Percentiles rank a stretch among this genome's conserved stretches.
phyloP scores from a whole-genome alignment of 37 sponge, comb jelly and placozoan genomes.

The Oopsacas minuta region DNA sequence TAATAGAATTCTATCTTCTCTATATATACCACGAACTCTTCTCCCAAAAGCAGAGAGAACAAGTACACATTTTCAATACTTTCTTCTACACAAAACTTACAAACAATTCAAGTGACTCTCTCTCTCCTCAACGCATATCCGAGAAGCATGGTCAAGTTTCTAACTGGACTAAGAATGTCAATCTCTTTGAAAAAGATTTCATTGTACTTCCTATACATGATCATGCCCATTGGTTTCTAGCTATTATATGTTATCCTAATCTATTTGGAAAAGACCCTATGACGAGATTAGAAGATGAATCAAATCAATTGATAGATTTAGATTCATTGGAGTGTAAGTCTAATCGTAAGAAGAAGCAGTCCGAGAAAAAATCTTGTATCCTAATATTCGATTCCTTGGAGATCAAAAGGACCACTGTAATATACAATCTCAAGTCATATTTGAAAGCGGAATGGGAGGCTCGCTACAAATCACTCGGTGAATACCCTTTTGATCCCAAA shows the following conservation, averaged over 20 bases:
- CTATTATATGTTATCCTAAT: conserved; percentile 56
- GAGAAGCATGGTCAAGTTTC: conserved; percentile 42
- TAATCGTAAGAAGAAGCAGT: neutral
- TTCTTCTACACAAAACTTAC: conserved; percentile 6
- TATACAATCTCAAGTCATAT: neutral
- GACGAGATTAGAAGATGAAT: neutral
- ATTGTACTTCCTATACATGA: conserved; percentile 49
- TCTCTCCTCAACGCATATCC: neutral
- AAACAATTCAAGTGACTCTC: neutral
- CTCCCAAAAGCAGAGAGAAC: neutral
- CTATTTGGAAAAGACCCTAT: conserved; percentile 26
- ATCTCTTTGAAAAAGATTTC: conserved; percentile 63
- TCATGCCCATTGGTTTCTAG: conserved; percentile 70
- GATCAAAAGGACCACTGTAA: conserved; percentile 20
- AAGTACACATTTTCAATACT: conserved; percentile 10
- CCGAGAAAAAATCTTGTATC: conserved; percentile 24
- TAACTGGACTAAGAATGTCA: conserved; percentile 71
- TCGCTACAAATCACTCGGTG: neutral
- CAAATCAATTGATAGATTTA: neutral
- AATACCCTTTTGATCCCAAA: neutral
- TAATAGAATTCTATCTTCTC: neutral
- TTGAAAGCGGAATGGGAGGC: neutral
- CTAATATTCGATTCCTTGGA: conserved; percentile 51
- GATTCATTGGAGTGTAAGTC: neutral
- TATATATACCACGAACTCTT: neutral